Conservation (phyloP, 2,113 vertebrate species). For the Myotis lucifugus region DNA sequence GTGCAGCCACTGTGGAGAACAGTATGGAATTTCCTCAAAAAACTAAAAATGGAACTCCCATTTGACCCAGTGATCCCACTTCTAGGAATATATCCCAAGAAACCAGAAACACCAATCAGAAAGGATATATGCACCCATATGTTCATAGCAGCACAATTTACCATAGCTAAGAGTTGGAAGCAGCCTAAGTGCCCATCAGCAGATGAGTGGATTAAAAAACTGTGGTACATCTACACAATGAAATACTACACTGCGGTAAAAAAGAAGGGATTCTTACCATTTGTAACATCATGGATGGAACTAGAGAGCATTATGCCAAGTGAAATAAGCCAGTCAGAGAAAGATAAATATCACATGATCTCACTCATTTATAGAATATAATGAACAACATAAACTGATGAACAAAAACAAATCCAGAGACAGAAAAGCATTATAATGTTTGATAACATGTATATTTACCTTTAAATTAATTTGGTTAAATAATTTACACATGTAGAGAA, state of each 20-base stretch:
- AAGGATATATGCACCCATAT: neutral
- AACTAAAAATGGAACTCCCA: neutral
- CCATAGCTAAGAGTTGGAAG: neutral
- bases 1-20: neutral
- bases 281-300: neutral
- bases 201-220: neutral
- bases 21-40: neutral
- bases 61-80: neutral
- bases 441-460: neutral
- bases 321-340: neutral
- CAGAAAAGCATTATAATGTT: neutral
- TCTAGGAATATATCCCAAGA: neutral
- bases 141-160: neutral
- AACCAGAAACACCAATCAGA: neutral
- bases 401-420: neutral
- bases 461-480: neutral
- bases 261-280: neutral
- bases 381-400: neutral
- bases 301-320: neutral
- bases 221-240: neutral
- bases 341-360: neutral
- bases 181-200: neutral
- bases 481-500: neutral
- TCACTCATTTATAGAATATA: neutral
- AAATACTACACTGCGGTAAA: neutral